phyloP scores from a whole-genome alignment of 2,888 invertebrate genomes.

The Trypoxylon attenuatum region DNA sequence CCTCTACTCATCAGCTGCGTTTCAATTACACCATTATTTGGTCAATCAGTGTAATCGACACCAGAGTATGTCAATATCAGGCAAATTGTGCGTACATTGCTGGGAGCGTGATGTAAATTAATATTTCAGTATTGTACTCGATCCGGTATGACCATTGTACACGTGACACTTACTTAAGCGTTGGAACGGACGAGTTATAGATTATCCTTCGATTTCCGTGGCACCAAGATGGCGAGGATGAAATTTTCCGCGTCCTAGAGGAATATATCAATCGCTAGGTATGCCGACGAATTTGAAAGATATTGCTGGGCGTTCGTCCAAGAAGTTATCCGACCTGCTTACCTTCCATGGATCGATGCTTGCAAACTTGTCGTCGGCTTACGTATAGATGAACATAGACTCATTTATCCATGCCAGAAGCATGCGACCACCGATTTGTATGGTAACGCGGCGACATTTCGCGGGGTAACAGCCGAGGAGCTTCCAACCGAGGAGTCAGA shows the following conservation, averaged over 20 bases:
- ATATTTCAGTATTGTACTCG: too few species aligned
- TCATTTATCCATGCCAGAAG: constrained; percentile 28
- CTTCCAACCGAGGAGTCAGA: constrained; percentile 5
- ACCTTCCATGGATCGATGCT: constrained; percentile 22
- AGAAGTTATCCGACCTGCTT: constrained; percentile 27
- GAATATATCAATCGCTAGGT: constrained; percentile 25
- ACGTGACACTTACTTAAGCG: too few species aligned
- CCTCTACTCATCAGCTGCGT: too few species aligned
- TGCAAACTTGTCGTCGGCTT: constrained; percentile 26
- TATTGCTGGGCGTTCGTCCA: constrained; percentile 9
- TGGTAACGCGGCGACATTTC: constrained; percentile 13
- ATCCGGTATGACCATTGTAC: too few species aligned
- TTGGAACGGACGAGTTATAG: too few species aligned
- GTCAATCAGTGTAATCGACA: too few species aligned
- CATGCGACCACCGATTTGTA: constrained; percentile 29
- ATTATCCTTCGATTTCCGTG: neutral
- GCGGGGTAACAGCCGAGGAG: constrained; percentile 17
- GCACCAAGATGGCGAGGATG: neutral
- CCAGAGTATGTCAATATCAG: too few species aligned
- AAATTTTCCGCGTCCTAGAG: constrained; percentile 1
- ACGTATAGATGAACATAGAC: constrained; percentile 15
- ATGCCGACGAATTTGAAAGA: constrained; percentile 23
- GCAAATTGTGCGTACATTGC: too few species aligned
- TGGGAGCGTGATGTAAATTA: too few species aligned
- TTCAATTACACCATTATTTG: too few species aligned